Base-by-base conservation (phyloP, 2,113 vertebrate genomes). In the Microcebus jonahi region DNA sequence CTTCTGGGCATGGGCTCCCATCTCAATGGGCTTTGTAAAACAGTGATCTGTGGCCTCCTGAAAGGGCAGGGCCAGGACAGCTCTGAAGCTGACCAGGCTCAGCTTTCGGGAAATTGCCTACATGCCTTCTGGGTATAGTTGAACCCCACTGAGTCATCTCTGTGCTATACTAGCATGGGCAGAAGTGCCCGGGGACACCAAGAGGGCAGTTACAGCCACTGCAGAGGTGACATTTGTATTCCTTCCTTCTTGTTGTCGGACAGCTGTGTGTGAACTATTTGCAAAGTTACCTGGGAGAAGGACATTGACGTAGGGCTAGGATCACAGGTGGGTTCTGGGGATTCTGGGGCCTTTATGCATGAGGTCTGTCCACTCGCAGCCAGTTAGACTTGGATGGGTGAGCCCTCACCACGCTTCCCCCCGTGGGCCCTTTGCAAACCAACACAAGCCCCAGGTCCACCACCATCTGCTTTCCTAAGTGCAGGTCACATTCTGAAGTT, bases 11-110 rank as follows among this genome's bases (percentile, higher is more conserved):
- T 12, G 73, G 50, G 63, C 82, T 93, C 67, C 0, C 55, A 79
- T 91, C 73, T 93, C 91, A 94, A 23, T 89, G 90, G 80, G 73
- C 86, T 95, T 93, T 94, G 96, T 96, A 90, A 20, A 57, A 57
- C n/a, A n/a, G 42, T 31, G 75, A 53, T 36, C 96, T 80, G 57
- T 88, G 90, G 83, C 96, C 87, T 95, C 84, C 53, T 29, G 1
- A 85, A 83, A 93, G 88, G 95, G 68, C 91, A 96, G 50, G 55
- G n/a, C 68, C 65, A 45, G 76, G 83, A 42, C 96, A 93, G 68
- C 27, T 42, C 71, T 91, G 91, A 93, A 70, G 48, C 63, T 80
- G 53, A n/a, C 63, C 83, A 95, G 93, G 45, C 89, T 88, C 75
- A 50, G 12, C 65, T 68, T 91, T 85, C 5, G 42, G 13, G 36